phyloP scores from a whole-genome alignment of 2,888 invertebrate genomes.

The Alsophila aescularia region DNA sequence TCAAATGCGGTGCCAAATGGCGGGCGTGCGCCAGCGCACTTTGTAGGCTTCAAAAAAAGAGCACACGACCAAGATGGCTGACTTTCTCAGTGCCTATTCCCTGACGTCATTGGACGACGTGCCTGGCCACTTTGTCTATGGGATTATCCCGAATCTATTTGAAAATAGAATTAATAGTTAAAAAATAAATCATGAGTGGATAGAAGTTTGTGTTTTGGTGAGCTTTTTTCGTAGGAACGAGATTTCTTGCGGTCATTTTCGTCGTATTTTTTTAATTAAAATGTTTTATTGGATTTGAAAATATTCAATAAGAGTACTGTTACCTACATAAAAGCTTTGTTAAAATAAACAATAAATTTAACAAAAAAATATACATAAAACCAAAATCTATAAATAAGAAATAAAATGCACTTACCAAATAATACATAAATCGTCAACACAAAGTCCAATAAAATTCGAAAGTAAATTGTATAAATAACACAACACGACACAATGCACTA shows the following conservation, averaged over 20 bases:
- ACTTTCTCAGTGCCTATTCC: conserved; percentile 80
- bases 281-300: no score
- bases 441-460: conserved; percentile 71
- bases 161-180: conserved; percentile 44
- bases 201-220: conserved; percentile 30
- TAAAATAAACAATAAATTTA: background rate
- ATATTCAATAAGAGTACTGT: no score
- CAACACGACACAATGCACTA: conserved; percentile 81
- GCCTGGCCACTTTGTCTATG: conserved; percentile 73
- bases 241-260: conserved; percentile 1
- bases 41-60: conserved; percentile 81
- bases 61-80: conserved; percentile 79
- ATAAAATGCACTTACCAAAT: conserved; percentile 71
- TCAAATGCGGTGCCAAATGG: conserved; percentile 61
- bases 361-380: background rate
- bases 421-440: conserved; percentile 62
- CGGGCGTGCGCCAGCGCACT: conserved; percentile 74
- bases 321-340: background rate
- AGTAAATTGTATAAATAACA: conserved; percentile 65
- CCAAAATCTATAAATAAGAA: conserved; percentile 40
- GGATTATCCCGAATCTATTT: conserved; percentile 49
- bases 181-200: conserved; percentile 19
- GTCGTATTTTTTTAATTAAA: conserved; percentile 1
- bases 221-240: conserved; percentile 22
- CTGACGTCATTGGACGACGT: conserved; percentile 82